Evolutionary conservation across 1,140 invertebrate genomes (phyloP).

Genomic region (Phocides pigmalion): DNA sequence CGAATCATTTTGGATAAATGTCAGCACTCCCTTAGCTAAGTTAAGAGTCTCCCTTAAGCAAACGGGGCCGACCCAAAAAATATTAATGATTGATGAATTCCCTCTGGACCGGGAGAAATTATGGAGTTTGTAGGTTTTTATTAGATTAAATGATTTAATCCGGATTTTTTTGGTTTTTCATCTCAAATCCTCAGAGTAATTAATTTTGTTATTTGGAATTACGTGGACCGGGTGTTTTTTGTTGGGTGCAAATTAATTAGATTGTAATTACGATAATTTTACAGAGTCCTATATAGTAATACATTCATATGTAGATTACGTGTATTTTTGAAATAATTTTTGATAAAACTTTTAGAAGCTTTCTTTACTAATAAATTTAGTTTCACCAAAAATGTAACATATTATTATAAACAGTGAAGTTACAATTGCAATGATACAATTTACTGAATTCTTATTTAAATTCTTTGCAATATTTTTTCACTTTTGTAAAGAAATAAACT

Average conservation of each 20-base stretch:
- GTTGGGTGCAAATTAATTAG: not conserved
- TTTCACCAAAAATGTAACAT: too few species aligned
- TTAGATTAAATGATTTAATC: conserved; percentile 37
- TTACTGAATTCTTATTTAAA: too few species aligned
- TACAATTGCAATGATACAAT: too few species aligned
- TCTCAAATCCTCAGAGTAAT: conserved; percentile 6
- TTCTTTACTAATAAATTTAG: too few species aligned
- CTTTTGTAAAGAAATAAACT: too few species aligned
- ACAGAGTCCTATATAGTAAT: too few species aligned
- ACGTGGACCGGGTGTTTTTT: not conserved
- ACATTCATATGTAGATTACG: too few species aligned
- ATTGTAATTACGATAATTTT: too few species aligned
- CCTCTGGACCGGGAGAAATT: conserved; percentile 23
- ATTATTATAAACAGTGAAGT: too few species aligned
- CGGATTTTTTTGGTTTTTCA: conserved; percentile 22
- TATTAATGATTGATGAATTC: conserved; percentile 40
- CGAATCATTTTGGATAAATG: not conserved
- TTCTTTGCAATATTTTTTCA: too few species aligned
- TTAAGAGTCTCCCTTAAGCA: conserved; percentile 4
- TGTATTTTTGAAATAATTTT: too few species aligned
- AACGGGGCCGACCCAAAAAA: conserved; percentile 29
- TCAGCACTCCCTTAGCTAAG: conserved; percentile 16
- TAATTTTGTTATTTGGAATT: conserved; percentile 5
- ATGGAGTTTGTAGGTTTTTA: conserved; percentile 33
- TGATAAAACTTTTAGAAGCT: too few species aligned